Percentiles rank a stretch among this genome's conserved stretches.
These are phyloP conservation scores for Serilophus lunatus DNA, from an alignment of 2,113 vertebrate species.

Conservation along the genomic window DNA sequence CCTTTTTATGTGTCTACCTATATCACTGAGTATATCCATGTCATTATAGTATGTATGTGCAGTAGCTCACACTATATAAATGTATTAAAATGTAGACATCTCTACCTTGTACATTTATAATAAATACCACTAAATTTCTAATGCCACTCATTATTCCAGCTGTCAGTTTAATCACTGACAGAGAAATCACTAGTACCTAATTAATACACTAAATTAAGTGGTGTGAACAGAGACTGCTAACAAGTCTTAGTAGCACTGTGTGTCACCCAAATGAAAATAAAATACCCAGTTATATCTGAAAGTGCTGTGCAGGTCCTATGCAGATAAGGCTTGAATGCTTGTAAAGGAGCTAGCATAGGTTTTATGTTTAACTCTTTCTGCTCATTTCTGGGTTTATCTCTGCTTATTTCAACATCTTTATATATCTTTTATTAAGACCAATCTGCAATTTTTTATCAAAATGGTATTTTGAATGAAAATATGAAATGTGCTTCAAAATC, in stretches of 20 bases:
- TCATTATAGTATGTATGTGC: background rate
- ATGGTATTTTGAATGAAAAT: background rate
- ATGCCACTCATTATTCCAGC: background rate
- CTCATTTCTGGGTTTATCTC: background rate
- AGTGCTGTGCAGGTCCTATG: background rate
- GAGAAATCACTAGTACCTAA: background rate
- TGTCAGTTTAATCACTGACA: background rate
- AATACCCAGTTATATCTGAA: background rate
- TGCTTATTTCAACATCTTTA: background rate
- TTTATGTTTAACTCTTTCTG: background rate
- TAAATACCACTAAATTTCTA: background rate
- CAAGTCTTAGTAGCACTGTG: background rate
- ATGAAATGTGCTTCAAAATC: background rate
- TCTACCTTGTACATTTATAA: background rate
- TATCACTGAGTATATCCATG: background rate
- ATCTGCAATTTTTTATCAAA: background rate
- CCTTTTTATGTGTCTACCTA: background rate
- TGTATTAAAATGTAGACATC: background rate
- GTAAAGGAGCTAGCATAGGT: background rate
- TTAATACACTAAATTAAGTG: background rate
- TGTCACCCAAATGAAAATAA: background rate
- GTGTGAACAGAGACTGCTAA: background rate
- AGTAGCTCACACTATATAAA: background rate
- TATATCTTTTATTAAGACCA: background rate
- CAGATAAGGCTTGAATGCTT: background rate